Base-by-base conservation (phyloP, 2,113 vertebrate genomes). In the Centropus bengalensis region DNA sequence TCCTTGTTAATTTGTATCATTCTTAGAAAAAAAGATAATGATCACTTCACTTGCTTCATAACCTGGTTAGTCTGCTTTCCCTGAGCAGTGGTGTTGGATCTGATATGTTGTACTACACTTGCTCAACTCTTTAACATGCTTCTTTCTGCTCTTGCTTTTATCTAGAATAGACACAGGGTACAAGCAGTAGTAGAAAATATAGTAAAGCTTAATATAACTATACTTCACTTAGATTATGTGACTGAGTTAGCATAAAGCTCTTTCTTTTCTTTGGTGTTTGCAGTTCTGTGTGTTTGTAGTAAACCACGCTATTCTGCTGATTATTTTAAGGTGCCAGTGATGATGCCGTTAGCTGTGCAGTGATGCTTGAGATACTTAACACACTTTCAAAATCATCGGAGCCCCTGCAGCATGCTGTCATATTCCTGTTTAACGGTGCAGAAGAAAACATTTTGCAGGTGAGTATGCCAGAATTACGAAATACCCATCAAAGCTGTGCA, bases 351-450 rank as follows among this genome's bases (percentile, higher is more conserved):
- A 99, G 99, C 97, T 99, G 99, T 67, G 98, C 99, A 10, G 99
- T 99, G 91, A 99, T 99, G 99, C 97, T 99, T 94, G 99, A 99
- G 97, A 98, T 99, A 94, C 98, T 99, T 74, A 98, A 97, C 16
- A 98, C 98, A 6, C 95, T 99, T 88, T 98, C 98, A 58, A 98
- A 98, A 67, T 98, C 98, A 64, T 97, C 99, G 23, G 97, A 98
- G 22, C 97, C 98, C 69, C 97, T 99, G 67, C 98, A 95, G 38
- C 99, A 99, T 49, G 99, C 99, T 23, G 97, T 99, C 20, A 96
- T 99, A 94, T 99, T 99, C 96, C 98, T 99, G 89, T 99, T 99
- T 94, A 99, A 99, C 47, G 99, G 99, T n/a, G 99, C 99, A 12
- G 99, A 99, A 97, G 99, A 99, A 97, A 99, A 99, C 89, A 88